A percentile compares a stretch with the other conserved stretches of the same genome.
Evolutionary conservation across 1,140 invertebrate genomes (phyloP).

Genomic region (Dryas iulia): DNA sequence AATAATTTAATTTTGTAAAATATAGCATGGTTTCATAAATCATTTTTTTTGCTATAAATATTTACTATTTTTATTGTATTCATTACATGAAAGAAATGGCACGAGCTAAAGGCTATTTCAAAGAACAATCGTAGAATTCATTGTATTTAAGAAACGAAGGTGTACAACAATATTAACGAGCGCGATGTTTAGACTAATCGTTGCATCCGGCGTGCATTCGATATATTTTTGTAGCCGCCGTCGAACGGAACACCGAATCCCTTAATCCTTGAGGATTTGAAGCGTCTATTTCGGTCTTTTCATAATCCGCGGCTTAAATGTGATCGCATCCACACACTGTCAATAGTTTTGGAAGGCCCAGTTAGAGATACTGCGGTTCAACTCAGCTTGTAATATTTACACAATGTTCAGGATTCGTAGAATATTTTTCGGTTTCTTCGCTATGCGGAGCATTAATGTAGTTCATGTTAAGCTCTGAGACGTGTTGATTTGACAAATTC

Average conservation of each 20-base stretch:
- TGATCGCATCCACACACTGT: conserved; percentile 79
- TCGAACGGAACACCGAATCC: conserved; percentile 76
- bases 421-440: conserved; percentile 71
- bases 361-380: conserved; percentile 73
- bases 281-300: conserved; percentile 78
- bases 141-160: conserved; percentile 26
- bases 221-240: conserved; percentile 76
- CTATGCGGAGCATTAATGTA: conserved; percentile 47
- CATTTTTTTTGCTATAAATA: too few relatives aligned
- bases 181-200: conserved; percentile 73
- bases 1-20: too few relatives aligned
- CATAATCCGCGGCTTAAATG: conserved; percentile 77
- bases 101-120: too few relatives aligned
- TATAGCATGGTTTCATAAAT: too few relatives aligned
- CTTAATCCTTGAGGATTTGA: conserved; percentile 77
- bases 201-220: conserved; percentile 74
- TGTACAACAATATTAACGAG: conserved; percentile 64
- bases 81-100: too few relatives aligned
- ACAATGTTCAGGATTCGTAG: conserved; percentile 56
- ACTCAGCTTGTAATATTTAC: conserved; percentile 65
- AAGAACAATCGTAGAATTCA: neutral
- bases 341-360: conserved; percentile 76
- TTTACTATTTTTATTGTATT: too few relatives aligned
- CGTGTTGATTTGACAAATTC: conserved; percentile 48
- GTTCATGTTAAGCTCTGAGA: conserved; percentile 50